Evolutionary conservation across 1,140 invertebrate species (phyloP), one percentile per base, ranked within the genome.

Genomic region (Geopemphigus sp.): DNA sequence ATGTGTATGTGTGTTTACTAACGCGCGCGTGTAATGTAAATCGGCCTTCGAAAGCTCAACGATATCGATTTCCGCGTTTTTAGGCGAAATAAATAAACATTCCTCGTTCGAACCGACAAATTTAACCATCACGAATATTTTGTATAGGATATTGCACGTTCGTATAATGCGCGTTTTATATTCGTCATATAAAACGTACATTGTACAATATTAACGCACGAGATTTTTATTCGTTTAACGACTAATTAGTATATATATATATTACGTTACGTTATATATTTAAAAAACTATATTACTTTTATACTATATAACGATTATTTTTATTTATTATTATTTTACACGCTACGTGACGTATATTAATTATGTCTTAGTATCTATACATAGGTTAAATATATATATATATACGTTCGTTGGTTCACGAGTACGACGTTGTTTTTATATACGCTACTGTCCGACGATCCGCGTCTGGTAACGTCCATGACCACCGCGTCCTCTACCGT

Each of bases 171-270:
- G n/a, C n/a, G n/a, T n/a, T n/a, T n/a, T n/a, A n/a, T n/a, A 66
- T 66, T 39, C 47, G 64, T 6, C 47, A 68, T 68, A 17, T 61
- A 17, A 32, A 32, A 64, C 39, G 39, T 32, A 4, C n/a, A n/a
- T n/a, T n/a, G n/a, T n/a, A n/a, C n/a, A n/a, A n/a, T n/a, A 32
- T 64, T 64, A 64, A 64, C 8, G 61, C 61, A 64, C 61, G 61
- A 32, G 61, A 32, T 32, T 64, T 64, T 64, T 64, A 64, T 64
- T 64, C 19, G 32, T 64, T 24, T 64, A 64, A 64, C 29, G 32
- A 64, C 29, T n/a, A 39, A 32, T 64, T 64, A 32, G 61, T 64
- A 32, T 45, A 45, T 45, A 45, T 45, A 45, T 45, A 45, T 45
- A 45, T 45, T 5, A 5, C 5, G 19, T 64, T 64, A 64, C 32